phyloP scores from a whole-genome alignment of 2,113 vertebrate species.

The Oxygymnocypris stewartii region DNA sequence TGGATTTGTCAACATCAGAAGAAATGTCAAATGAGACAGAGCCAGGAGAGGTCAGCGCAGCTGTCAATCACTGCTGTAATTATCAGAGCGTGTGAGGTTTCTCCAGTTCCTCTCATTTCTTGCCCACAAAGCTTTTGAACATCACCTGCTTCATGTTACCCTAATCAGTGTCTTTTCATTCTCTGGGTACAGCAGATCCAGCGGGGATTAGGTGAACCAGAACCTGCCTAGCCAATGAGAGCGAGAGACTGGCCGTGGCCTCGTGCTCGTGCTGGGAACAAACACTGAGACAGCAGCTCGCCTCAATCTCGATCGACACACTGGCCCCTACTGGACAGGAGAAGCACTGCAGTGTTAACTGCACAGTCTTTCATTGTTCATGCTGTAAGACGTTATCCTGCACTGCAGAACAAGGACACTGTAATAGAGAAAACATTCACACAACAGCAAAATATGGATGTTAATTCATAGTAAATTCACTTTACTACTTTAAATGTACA shows the following conservation, averaged over 20 bases:
- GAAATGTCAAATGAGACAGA: constrained; percentile 11
- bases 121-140: not conserved
- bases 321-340: constrained; percentile 64
- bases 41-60: constrained; percentile 22
- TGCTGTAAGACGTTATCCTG: not conserved
- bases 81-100: constrained; percentile 23
- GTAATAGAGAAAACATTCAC: not conserved
- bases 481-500: too few relatives aligned
- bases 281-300: not conserved
- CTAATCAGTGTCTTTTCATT: not conserved
- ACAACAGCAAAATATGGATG: too few relatives aligned
- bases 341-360: constrained; percentile 29
- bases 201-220: not conserved
- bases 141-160: not conserved
- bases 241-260: not conserved
- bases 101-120: not conserved
- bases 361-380: not conserved
- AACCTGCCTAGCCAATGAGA: not conserved
- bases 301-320: constrained; percentile 43
- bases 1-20: constrained; percentile 50
- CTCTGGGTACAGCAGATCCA: not conserved
- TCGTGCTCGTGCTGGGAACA: constrained; percentile 21
- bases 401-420: not conserved
- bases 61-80: constrained; percentile 58
- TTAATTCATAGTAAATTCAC: too few relatives aligned